Percentiles rank a stretch among this genome's conserved stretches.
phyloP scores from a whole-genome alignment of 2,888 invertebrate species.

The Deilephila porcellus region DNA sequence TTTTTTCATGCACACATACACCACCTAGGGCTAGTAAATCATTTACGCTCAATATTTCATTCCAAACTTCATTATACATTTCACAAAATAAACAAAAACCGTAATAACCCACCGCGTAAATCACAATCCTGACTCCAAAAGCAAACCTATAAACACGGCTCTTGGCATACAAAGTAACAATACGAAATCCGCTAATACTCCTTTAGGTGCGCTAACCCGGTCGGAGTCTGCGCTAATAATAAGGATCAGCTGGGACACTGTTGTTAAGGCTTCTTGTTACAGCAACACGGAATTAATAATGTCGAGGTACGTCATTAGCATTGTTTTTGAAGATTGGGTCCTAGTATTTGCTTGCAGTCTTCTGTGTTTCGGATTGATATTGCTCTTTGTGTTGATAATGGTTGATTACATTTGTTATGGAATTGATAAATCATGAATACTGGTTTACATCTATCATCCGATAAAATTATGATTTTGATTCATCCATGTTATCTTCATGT shows the following conservation, averaged over 20 bases:
- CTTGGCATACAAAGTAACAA: not conserved
- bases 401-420: no score
- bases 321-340: slow-evolving; percentile 1
- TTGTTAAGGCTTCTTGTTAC: not conserved
- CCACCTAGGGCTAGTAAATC: no score
- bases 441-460: no score
- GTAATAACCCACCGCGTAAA: not conserved
- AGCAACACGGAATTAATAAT: not conserved
- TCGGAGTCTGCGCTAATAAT: slow-evolving; percentile 2
- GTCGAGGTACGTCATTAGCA: not conserved
- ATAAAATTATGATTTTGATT: no score
- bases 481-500: no score
- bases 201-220: not conserved
- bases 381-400: not conserved
- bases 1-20: no score
- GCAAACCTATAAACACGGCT: not conserved
- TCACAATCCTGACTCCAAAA: not conserved
- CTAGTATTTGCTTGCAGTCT: not conserved
- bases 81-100: no score
- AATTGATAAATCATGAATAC: no score
- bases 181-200: not conserved
- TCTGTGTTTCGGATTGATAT: not conserved
- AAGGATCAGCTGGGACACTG: not conserved
- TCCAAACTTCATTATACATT: no score
- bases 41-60: no score